Evolutionary conservation across 2,113 vertebrate species (phyloP), one percentile per base, ranked within the genome.

Genomic region (Hemiprocne comata): DNA sequence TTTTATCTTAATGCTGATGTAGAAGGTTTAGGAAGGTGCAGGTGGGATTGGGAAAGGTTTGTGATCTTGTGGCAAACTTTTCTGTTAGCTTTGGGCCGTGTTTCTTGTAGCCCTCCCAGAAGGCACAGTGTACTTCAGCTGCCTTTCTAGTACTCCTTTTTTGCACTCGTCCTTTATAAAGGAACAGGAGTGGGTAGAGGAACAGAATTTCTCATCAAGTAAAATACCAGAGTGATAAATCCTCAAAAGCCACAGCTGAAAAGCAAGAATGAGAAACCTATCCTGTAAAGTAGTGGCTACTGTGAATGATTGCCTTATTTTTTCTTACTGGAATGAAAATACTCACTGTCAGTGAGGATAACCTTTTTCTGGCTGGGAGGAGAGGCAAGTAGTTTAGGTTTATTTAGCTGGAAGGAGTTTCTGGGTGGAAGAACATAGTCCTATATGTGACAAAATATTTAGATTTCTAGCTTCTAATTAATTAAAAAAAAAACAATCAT

Each of bases 401-500:
- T 79, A 28, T 94, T 91, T 90, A 73, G 13, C 51, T 90, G 74
- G 34, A 83, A 89, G 19, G 40, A 89, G 42, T 74, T 91, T 89
- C 74, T 82, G 89, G 7, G 25, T 95, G 20, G 58, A 82, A 91
- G 67, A 93, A 65, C 50, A 6, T 76, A 87, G 50, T 40, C 40
- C 31, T 90, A 1, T 85, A 70, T 91, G 89, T 91, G 71, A 66
- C 64, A 92, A 84, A 96, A 88, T 74, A 67, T 92, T 96, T 96
- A n/a, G 58, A 70, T 86, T 71, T 95, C 20, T 80, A 88, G 60
- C 55, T 89, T 83, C 46, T 92, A 83, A 86, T 83, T 92, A 76
- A 57, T 82, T 53, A 8, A 54, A 72, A 73, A 50, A 26, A 26
- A 11, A 13, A 33, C 75, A 86, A 42, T 95, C 79, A 88, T 94